These are phyloP conservation scores for Agelas oroides DNA, from an alignment of 37 sponge, comb jelly and placozoan species.

Conservation along the genomic window DNA sequence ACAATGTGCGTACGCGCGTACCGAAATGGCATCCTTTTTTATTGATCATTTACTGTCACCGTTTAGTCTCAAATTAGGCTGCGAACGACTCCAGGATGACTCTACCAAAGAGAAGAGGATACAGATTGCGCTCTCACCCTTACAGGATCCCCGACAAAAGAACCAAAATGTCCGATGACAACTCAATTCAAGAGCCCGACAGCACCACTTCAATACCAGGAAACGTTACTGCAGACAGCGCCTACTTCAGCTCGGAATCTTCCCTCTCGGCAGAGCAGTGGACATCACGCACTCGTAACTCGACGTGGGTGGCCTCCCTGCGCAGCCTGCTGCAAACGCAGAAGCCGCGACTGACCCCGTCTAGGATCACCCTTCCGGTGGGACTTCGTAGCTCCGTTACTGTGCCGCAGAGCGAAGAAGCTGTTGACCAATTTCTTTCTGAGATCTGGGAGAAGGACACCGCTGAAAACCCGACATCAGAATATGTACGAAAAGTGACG, in stretches of 20 bases:
- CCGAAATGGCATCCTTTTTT: no score
- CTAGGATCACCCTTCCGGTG: no score
- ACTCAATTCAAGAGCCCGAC: no score
- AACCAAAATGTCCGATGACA: no score
- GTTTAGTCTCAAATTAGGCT: no score
- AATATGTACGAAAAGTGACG: conserved; percentile 27
- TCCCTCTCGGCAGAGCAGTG: not conserved
- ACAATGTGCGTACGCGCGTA: no score
- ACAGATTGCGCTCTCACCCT: not conserved
- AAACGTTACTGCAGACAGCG: no score
- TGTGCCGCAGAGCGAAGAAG: conserved; percentile 37
- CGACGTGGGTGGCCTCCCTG: not conserved
- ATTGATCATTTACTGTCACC: no score
- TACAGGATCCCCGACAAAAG: no score
- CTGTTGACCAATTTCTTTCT: conserved; percentile 1
- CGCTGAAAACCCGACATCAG: not conserved
- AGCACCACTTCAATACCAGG: no score
- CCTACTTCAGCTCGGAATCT: no score
- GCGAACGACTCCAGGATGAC: conserved; percentile 20
- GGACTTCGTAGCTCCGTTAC: not conserved
- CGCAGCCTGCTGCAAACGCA: not conserved
- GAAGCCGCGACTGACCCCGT: no score
- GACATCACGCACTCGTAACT: not conserved
- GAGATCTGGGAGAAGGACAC: conserved; percentile 27
- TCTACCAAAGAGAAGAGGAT: conserved; percentile 21